phyloP scores from a whole-genome alignment of 2,113 vertebrate genomes.

The Phalacrocorax pelagicus region DNA sequence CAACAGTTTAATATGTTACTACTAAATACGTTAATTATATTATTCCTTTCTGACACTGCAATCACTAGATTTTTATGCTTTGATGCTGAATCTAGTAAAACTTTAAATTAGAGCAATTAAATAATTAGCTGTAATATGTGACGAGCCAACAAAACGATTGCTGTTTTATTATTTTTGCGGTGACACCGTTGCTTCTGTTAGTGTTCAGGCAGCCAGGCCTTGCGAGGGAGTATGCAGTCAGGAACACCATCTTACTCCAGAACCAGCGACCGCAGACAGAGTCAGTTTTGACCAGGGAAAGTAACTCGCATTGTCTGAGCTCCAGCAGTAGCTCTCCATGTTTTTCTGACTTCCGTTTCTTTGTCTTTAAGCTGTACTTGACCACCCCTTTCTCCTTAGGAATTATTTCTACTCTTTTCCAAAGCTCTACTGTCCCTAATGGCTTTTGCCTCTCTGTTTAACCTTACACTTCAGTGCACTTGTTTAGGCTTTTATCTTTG shows the following conservation, averaged over 20 bases:
- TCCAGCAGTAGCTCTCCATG: not conserved
- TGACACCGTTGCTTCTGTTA: not conserved
- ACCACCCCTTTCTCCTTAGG: not conserved
- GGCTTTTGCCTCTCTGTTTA: conserved; percentile 29
- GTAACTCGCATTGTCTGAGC: not conserved
- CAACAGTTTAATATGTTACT: conserved; percentile 69
- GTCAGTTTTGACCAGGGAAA: not conserved
- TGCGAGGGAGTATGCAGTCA: not conserved
- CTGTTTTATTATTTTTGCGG: conserved; percentile 39
- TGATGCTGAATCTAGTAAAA: conserved; percentile 68
- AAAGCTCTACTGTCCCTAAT: conserved; percentile 6
- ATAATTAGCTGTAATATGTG: conserved; percentile 68
- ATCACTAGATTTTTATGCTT: conserved; percentile 73
- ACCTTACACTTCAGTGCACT: conserved; percentile 42
- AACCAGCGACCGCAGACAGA: not conserved
- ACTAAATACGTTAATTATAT: conserved; percentile 70
- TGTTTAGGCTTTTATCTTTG: conserved; percentile 25
- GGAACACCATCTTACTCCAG: not conserved
- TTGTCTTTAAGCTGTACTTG: not conserved
- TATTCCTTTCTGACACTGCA: conserved; percentile 67
- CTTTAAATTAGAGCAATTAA: conserved; percentile 75
- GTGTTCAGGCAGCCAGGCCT: not conserved
- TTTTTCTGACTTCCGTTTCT: not conserved
- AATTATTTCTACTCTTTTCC: conserved; percentile 13
- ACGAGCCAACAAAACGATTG: conserved; percentile 53